Percentiles rank a stretch among this genome's conserved stretches.
phyloP scores from a whole-genome alignment of 2,113 vertebrate genomes.

The Gavia stellata region DNA sequence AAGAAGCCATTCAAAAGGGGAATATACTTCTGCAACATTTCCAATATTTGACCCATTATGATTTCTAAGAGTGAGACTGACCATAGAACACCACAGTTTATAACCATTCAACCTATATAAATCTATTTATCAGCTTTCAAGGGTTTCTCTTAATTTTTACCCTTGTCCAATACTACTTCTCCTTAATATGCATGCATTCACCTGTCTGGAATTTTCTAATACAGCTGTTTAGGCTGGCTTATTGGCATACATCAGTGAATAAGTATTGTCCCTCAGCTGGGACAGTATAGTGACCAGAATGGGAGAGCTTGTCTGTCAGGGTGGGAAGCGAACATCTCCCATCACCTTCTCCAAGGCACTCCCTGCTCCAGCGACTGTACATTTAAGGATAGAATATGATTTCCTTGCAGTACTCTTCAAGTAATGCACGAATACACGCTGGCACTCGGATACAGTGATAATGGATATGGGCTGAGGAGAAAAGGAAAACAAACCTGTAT shows the following conservation, averaged over 20 bases:
- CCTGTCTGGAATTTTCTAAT: neutral
- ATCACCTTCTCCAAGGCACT: neutral
- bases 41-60: neutral
- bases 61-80: neutral
- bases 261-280: neutral
- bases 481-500: neutral
- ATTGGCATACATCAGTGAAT: neutral
- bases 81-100: neutral
- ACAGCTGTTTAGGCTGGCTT: neutral
- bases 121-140: neutral
- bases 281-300: neutral
- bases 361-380: neutral
- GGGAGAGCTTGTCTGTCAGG: neutral
- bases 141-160: neutral
- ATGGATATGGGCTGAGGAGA: neutral
- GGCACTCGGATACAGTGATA: neutral
- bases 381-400: fast-evolving
- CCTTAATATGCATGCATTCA: neutral
- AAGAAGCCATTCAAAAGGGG: neutral
- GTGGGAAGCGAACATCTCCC: neutral
- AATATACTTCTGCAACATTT: neutral
- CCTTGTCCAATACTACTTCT: neutral
- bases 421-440: fast-evolving
- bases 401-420: neutral
- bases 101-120: neutral